Conservation (phyloP, 2,888 invertebrate species). For the Euclidia mi region DNA sequence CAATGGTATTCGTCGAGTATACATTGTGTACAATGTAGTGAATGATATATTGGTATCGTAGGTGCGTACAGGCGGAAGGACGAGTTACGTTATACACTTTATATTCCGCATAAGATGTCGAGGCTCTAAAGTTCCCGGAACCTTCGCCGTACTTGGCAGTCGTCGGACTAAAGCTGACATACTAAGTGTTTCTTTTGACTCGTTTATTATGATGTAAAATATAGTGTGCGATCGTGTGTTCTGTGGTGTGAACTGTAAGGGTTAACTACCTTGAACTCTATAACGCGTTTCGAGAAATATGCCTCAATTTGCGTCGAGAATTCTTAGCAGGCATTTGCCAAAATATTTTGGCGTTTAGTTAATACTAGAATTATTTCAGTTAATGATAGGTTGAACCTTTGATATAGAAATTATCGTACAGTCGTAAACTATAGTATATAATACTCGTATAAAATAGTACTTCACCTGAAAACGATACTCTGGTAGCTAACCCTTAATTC, state of each 20-base stretch:
- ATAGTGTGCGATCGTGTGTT: conserved; percentile 24
- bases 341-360: no score
- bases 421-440: no score
- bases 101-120: conserved; percentile 72
- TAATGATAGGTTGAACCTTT: no score
- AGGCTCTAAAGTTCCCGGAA: conserved; percentile 78
- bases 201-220: conserved; percentile 45
- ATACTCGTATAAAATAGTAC: no score
- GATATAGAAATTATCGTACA: no score
- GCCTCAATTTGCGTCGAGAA: neutral
- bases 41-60: conserved; percentile 28
- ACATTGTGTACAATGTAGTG: conserved; percentile 9
- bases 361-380: no score
- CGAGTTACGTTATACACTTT: conserved; percentile 74
- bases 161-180: conserved; percentile 55
- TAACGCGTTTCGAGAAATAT: neutral
- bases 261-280: conserved; percentile 19
- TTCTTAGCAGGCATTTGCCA: no score
- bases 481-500: no score
- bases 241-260: conserved; percentile 10
- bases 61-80: conserved; percentile 68
- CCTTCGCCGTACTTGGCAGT: conserved; percentile 65
- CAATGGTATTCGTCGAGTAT: conserved; percentile 1
- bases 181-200: conserved; percentile 60
- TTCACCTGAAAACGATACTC: no score